These are phyloP conservation scores for Bembecia ichneumoniformis DNA, from an alignment of 2,888 invertebrate genomes.

Conservation along the genomic window DNA sequence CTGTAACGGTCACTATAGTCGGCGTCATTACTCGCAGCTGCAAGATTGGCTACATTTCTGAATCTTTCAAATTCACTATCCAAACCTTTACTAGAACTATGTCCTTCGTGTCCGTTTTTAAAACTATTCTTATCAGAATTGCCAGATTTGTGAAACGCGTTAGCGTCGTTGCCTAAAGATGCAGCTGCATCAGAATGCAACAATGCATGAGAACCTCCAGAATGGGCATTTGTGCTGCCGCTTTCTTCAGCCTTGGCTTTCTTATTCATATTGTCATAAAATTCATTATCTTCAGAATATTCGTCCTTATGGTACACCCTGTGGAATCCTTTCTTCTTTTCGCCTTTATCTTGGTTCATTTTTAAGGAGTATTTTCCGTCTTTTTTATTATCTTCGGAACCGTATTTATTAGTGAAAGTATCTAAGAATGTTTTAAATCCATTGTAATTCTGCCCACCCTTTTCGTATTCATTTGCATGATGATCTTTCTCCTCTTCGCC, in stretches of 20 bases:
- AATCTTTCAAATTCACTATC: constrained; percentile 30
- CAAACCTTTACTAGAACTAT: constrained; percentile 18
- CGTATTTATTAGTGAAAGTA: constrained; percentile 47
- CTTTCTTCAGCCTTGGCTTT: constrained; percentile 33
- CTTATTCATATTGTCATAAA: constrained; percentile 46
- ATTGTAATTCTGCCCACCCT: constrained; percentile 23
- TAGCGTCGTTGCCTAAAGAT: constrained; percentile 22
- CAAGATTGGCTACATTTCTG: constrained; percentile 34
- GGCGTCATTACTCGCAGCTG: constrained; percentile 31
- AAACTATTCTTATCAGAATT: constrained; percentile 19
- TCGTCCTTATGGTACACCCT: constrained; percentile 58
- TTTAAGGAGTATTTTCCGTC: constrained; percentile 29
- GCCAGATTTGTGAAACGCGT: constrained; percentile 22
- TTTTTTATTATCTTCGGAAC: constrained; percentile 34
- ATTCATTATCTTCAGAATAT: constrained; percentile 55
- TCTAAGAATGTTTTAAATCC: constrained; percentile 47
- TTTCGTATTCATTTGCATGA: constrained; percentile 20
- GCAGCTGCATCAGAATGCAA: constrained; percentile 33
- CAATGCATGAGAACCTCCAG: constrained; percentile 36
- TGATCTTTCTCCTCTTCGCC: constrained; percentile 21
- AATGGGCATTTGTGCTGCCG: constrained; percentile 25
- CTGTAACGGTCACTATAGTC: constrained; percentile 26
- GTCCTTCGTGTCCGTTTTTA: constrained; percentile 23
- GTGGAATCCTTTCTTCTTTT: constrained; percentile 47
- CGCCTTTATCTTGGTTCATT: constrained; percentile 39